Evolutionary conservation across 1,140 invertebrate species (phyloP).

Genomic region (Drosophila mayri): DNA sequence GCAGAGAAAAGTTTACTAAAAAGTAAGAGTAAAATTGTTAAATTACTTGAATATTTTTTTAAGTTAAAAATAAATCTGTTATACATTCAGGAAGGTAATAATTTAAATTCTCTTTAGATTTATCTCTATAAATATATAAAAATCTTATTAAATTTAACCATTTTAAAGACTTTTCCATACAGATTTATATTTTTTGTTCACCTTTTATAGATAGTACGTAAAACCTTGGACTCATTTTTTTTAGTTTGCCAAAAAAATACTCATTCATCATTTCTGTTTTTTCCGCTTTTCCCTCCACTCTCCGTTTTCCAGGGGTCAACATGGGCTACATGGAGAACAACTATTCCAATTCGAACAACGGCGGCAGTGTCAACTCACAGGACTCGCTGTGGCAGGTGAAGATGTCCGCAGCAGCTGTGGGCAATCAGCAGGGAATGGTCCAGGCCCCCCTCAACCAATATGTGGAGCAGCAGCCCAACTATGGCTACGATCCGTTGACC

Average conservation of each 20-base stretch:
- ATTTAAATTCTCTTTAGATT: not conserved
- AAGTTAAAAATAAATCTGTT: not conserved
- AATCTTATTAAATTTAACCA: too few species aligned
- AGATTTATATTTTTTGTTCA: slow-evolving; percentile 20
- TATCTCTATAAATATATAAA: too few species aligned
- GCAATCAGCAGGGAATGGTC: slow-evolving; percentile 87
- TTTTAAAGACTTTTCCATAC: not conserved
- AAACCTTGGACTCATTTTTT: slow-evolving; percentile 33
- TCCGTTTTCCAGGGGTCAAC: slow-evolving; percentile 88
- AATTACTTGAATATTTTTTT: not conserved
- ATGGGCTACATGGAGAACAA: slow-evolving; percentile 96
- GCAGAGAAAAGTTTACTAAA: not conserved
- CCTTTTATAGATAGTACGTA: slow-evolving; percentile 25
- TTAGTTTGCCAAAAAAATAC: slow-evolving; percentile 11
- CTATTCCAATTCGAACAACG: slow-evolving; percentile 96
- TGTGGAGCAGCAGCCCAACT: slow-evolving; percentile 88
- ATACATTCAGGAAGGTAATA: rapidly evolving
- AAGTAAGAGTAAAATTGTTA: not conserved
- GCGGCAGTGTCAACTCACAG: slow-evolving; percentile 96
- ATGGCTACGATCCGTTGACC: slow-evolving; percentile 91
- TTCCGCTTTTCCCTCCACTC: not conserved
- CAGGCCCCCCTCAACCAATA: slow-evolving; percentile 86
- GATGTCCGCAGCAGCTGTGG: slow-evolving; percentile 89
- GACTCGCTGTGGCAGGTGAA: slow-evolving; percentile 98
- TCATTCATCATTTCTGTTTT: slow-evolving; percentile 16